Percentiles rank a stretch among this genome's conserved stretches.
Conservation (phyloP, 2,797 vertebrate species). For the Anguilla marmorata region DNA sequence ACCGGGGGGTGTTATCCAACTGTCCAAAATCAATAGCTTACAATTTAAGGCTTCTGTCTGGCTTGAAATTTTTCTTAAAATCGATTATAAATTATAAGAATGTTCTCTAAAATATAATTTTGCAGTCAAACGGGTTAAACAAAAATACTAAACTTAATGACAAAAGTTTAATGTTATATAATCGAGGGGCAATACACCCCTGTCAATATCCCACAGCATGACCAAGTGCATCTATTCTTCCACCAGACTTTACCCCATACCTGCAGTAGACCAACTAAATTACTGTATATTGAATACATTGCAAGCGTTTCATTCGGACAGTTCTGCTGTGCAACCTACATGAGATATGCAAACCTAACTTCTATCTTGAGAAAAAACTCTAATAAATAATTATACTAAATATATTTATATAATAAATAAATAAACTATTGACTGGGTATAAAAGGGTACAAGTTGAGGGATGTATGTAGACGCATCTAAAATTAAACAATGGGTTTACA, state of each 20-base stretch:
- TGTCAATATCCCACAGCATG: not conserved
- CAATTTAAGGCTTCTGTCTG: not conserved
- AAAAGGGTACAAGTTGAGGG: not conserved
- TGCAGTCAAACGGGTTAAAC: not conserved
- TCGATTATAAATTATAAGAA: not conserved
- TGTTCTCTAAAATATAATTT: not conserved
- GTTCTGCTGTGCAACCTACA: not conserved
- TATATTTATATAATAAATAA: no score
- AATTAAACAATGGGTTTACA: no score
- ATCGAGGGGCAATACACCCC: not conserved
- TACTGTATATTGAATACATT: not conserved
- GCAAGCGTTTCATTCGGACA: not conserved
- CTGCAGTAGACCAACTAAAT: not conserved
- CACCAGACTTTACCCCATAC: not conserved
- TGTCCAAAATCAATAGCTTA: not conserved
- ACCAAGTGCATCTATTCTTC: not conserved
- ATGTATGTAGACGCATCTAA: not conserved
- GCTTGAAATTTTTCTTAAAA: slow-evolving; percentile 1
- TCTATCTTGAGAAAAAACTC: not conserved
- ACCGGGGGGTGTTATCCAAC: slow-evolving; percentile 17
- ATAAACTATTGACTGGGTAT: not conserved
- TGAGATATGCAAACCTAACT: not conserved
- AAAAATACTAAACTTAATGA: not conserved
- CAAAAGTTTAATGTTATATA: not conserved
- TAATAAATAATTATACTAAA: no score